Base-by-base conservation (phyloP, 2,797 vertebrate species). In the Oreochromis mossambicus region DNA sequence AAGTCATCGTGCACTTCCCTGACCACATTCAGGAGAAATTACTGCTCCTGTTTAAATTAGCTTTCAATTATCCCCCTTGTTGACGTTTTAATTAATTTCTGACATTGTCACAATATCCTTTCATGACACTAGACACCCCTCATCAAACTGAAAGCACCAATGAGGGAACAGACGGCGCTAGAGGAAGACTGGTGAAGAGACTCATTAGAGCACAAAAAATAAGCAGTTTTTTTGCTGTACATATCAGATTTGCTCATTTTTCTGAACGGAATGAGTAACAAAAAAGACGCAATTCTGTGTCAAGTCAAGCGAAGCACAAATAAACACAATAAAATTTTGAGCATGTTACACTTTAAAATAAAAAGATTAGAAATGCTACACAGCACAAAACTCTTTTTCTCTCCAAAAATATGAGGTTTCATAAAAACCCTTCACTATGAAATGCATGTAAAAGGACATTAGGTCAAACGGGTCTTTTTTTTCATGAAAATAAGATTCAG, bases 401-500 rank as follows among this genome's bases (percentile, higher is more conserved):
- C 24, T 36, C 3, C 12, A 7, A 85, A 85, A 87, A 54, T 43
- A 55, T 14, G 12, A 5, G 34, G 56, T 78, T 84, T 83, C 77
- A 87, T 77, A 61, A 50, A 81, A 84, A 8, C 9, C 8, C 56
- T 80, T 81, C 75, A 58, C 38, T 78, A 11, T 80, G 81, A 92
- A 92, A 81, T 83, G 38, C 85, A 92, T 78, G 83, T 80, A 92
- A 89, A 94, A 95, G 85, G 86, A 89, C 87, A 86, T 55, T 6
- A 75, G 91, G 92, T 94, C 91, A 94, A 89, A 92, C 3, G 88
- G 91, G 90, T 34, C 86, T 89, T 91, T 90, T 86, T 88, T 85
- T 87, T 86, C 50, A 14, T 86, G 63, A 82, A 82, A 88, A 86
- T 63, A 70, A 79, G 26, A 85, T 15, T 77, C 55, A 90, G 21